Evolutionary conservation across 2,113 vertebrate genomes (phyloP).

Genomic region (Tyto alba): DNA sequence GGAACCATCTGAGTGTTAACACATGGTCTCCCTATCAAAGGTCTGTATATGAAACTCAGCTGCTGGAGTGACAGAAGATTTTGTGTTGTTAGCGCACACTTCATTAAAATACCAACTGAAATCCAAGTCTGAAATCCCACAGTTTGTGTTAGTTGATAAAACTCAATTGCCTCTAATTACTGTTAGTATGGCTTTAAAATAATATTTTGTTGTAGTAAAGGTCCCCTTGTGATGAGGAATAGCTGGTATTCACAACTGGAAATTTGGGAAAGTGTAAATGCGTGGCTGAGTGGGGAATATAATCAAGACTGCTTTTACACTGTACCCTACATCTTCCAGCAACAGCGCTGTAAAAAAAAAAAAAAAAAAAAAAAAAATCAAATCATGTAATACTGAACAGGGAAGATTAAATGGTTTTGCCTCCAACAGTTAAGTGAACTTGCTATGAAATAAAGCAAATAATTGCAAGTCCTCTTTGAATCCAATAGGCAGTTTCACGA

Average conservation of each 20-base stretch:
- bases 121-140: constrained; percentile 78
- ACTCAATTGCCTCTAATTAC: constrained; percentile 81
- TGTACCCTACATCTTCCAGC: not conserved
- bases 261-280: not conserved
- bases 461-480: not conserved
- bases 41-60: constrained; percentile 80
- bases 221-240: constrained; percentile 72
- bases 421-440: not conserved
- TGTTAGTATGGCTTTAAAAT: constrained; percentile 77
- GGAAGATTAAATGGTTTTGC: not conserved
- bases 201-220: constrained; percentile 89
- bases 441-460: not conserved
- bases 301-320: not conserved
- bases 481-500: not conserved
- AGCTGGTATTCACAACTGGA: constrained; percentile 64
- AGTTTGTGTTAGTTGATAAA: constrained; percentile 94
- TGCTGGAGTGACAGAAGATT: constrained; percentile 75
- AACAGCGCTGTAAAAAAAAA: not conserved
- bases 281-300: rapidly evolving
- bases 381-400: not conserved
- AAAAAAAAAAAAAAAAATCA: not conserved
- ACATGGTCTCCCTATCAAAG: constrained; percentile 76
- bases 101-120: constrained; percentile 94
- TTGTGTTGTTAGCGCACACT: constrained; percentile 79
- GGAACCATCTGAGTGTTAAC: constrained; percentile 77